Evolutionary conservation across 1,140 invertebrate species (phyloP), one percentile per base, ranked within the genome.

Genomic region (Hyposmocoma kahamanoa): DNA sequence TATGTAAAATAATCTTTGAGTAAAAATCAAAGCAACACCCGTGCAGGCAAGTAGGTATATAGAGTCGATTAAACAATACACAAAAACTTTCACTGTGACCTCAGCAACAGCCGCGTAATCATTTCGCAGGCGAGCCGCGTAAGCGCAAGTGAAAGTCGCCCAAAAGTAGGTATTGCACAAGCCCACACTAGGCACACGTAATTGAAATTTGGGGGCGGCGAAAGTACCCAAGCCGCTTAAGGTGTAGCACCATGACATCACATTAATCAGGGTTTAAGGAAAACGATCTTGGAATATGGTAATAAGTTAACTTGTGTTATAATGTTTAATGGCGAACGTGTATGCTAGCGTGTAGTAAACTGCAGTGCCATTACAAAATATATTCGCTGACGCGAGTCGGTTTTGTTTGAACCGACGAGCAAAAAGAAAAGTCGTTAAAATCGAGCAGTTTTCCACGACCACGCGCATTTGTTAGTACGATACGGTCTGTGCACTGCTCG

Each of bases 101-200:
- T 61, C 67, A 67, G 67, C 49, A 65, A 67, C 55, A 50, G 66
- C 70, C 57, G 75, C 75, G 77, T 71, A 84, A 82, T 64, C 30
- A 71, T 73, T 84, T 82, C 59, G 76, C 81, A 82, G 77, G 64
- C 81, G 62, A 28, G 64, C 57, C 78, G 70, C 78, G 76, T 80
- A 78, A 81, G 70, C 62, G 38, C 18, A 11, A 83, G 81, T 84
- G 81, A 84, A 84, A 84, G 81, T 81, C 76, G 66, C 62, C 75
- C 70, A 84, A 84, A 84, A 64, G 72, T 76, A 68, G 64, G 65
- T 81, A 79, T 84, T 82, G 78, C 78, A 81, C 78, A 84, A 82
- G 72, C 66, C 62, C 61, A 56, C 59, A 60, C 65, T 57, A 53
- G 1, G 19, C 22, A 41, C 38, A 72, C 74, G 72, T 76, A 74